Conservation (phyloP, 1,140 invertebrate genomes). For the Babylonia areolata region DNA sequence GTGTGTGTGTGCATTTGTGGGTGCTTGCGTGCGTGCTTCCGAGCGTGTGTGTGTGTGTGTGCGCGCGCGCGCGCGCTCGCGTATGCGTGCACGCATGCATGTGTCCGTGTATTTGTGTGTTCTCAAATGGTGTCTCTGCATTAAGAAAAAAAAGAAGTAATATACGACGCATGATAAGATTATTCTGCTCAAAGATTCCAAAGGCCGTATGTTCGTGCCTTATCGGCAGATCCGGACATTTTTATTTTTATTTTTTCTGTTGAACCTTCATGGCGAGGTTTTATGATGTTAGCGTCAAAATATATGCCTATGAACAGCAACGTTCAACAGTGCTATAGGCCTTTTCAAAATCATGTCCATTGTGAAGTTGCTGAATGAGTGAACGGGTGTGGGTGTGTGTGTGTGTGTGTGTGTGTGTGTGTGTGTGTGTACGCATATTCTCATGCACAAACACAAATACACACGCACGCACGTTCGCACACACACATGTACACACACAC, state of each 20-base stretch:
- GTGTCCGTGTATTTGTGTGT: background rate
- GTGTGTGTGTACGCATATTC: background rate
- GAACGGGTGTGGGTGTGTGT: too few relatives aligned
- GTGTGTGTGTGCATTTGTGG: background rate
- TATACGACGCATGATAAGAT: background rate
- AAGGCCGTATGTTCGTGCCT: too few relatives aligned
- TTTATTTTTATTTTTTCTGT: background rate
- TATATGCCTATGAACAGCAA: too few relatives aligned
- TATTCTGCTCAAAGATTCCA: too few relatives aligned
- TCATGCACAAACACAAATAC: background rate
- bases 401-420: background rate
- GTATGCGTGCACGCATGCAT: background rate
- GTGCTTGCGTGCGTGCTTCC: too few relatives aligned
- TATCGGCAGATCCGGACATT: background rate
- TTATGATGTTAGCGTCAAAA: background rate
- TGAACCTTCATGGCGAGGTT: background rate
- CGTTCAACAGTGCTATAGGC: too few relatives aligned
- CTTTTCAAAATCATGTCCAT: too few relatives aligned
- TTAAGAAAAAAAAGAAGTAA: background rate
- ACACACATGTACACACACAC: constrained; percentile 36
- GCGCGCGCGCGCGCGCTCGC: too few relatives aligned
- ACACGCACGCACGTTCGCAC: constrained; percentile 27
- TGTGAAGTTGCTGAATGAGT: too few relatives aligned
- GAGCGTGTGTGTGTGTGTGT: too few relatives aligned
- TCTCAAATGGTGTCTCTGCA: background rate